Base-by-base conservation (phyloP, 2,797 vertebrate species). In the Labroides dimidiatus region DNA sequence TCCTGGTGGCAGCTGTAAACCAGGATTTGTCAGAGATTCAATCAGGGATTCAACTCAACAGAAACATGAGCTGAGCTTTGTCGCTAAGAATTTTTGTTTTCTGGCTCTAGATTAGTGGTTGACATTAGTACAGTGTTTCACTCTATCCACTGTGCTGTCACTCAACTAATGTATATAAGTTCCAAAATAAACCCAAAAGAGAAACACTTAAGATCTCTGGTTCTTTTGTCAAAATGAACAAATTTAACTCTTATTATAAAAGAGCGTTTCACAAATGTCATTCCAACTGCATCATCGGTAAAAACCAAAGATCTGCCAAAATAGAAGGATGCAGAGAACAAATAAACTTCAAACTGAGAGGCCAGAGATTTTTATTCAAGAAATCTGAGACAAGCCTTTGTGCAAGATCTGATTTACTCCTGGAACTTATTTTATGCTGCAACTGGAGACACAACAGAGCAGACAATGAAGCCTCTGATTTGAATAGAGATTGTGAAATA, bases 401-500 rank as follows among this genome's bases (percentile, higher is more conserved):
- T 43, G 37, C 33, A 36, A 59, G 21, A 72, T 41, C 23, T 37
- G 37, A 73, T 71, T 76, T 64, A 48, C 55, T n/a, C 24, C 27
- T 33, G 52, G 53, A 70, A 55, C n/a, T 2, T 53, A 20, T 69
- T 67, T 0, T 50, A 21, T 79, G 65, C 39, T 7, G 19, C 30
- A 57, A 54, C 64, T 17, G 33, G 54, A 77, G 52, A 61, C 30
- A 23, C 4, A 61, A 33, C 48, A 52, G 23, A 0, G 42, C 1
- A 69, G 56, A 77, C 60, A 70, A 60, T 41, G 60, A 57, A 64
- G 62, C 4, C 30, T 65, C 44, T 12, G 24, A 80, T 77, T 71
- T 82, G 3, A 81, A 72, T 65, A 48, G 36, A 47, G 60, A 55
- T 64, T 64, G 62, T 71, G 69, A 82, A 64, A 63, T 56, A 68